Conservation (phyloP, 2,797 vertebrate species). For the Rhyacichthys aspro region DNA sequence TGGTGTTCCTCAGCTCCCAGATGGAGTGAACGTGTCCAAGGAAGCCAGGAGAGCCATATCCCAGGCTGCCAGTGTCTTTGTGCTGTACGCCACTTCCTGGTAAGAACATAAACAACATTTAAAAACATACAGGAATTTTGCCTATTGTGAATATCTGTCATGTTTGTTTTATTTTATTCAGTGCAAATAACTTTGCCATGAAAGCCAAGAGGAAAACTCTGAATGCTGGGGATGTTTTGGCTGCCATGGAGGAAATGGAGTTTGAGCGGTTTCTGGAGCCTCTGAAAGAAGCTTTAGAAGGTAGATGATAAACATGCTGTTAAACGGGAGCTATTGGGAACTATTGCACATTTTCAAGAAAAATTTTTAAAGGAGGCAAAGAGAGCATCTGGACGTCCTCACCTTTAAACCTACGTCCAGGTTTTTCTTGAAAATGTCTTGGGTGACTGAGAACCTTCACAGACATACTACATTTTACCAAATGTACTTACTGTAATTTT, state of each 20-base stretch:
- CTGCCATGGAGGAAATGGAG: constrained; percentile 99
- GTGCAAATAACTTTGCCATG: constrained; percentile 97
- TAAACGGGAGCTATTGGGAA: too few species aligned
- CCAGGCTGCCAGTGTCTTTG: constrained; percentile 95
- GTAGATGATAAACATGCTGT: too few species aligned
- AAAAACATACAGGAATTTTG: not conserved
- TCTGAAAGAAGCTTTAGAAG: constrained; percentile 91
- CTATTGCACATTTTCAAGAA: too few species aligned
- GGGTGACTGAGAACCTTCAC: too few species aligned
- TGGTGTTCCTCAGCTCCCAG: constrained; percentile 86
- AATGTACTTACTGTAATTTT: too few species aligned
- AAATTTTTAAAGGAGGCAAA: too few species aligned
- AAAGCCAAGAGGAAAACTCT: constrained; percentile 97
- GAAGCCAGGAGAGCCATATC: constrained; percentile 95
- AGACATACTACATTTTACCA: too few species aligned
- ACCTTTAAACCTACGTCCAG: too few species aligned
- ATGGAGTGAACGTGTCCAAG: constrained; percentile 96
- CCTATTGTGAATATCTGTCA: not conserved
- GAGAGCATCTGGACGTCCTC: too few species aligned
- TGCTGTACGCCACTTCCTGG: constrained; percentile 96
- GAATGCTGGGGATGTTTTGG: constrained; percentile 91
- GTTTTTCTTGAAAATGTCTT: too few species aligned
- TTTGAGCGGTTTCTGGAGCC: constrained; percentile 92
- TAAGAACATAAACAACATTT: constrained; percentile 63
- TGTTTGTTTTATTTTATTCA: constrained; percentile 46